Conservation (phyloP, 37 sponge, comb jelly and placozoan species). For the Beroe forskalii region DNA sequence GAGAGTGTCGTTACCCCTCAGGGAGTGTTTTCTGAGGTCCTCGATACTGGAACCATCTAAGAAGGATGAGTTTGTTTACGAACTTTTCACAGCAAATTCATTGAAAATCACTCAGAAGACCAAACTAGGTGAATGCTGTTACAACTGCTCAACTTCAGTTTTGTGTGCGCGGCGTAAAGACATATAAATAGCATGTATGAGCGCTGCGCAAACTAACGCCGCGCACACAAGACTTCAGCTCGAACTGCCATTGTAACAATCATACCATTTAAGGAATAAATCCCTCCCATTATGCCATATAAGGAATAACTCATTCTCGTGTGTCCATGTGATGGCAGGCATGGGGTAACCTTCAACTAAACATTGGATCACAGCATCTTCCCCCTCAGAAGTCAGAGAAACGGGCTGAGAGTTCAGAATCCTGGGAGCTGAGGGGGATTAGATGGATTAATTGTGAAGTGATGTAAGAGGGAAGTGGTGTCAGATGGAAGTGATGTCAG, state of each 20-base stretch:
- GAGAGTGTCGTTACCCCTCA: neutral
- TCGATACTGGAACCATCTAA: conserved; percentile 24
- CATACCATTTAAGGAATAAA: too few species aligned
- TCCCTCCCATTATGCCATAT: neutral
- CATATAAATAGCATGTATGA: too few species aligned
- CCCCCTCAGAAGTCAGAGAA: conserved; percentile 48
- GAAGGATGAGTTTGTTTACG: neutral
- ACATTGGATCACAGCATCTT: conserved; percentile 22
- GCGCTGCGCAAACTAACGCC: too few species aligned
- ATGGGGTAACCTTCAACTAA: neutral
- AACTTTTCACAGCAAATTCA: too few species aligned
- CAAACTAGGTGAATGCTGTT: too few species aligned
- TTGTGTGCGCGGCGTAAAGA: too few species aligned
- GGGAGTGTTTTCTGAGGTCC: neutral
- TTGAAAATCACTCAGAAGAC: too few species aligned
- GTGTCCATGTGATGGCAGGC: conserved; percentile 52
- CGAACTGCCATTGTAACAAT: too few species aligned
- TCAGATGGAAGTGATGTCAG: too few species aligned
- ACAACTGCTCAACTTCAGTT: too few species aligned
- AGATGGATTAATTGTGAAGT: neutral
- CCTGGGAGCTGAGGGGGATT: conserved; percentile 8
- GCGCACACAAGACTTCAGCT: too few species aligned
- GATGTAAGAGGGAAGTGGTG: too few species aligned
- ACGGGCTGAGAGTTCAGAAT: conserved; percentile 11
- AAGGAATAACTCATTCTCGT: neutral